These are phyloP conservation scores for Acanthornis magna DNA, from an alignment of 2,797 vertebrate species.

Conservation along the genomic window DNA sequence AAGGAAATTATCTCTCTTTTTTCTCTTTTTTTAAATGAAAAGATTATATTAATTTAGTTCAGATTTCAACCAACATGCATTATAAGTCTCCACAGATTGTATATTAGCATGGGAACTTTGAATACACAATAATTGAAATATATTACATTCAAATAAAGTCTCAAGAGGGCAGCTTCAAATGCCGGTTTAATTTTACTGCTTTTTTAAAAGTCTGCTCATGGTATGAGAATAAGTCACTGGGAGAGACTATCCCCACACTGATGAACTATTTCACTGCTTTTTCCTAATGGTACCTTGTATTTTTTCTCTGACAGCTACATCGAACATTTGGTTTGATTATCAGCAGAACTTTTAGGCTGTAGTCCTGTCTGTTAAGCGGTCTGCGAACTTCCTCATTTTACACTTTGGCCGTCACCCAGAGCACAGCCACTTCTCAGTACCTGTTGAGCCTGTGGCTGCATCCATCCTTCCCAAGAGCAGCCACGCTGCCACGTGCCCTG, in stretches of 20 bases:
- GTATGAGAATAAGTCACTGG: neutral
- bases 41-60: conserved; percentile 51
- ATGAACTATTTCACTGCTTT: neutral
- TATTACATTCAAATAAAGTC: conserved; percentile 19
- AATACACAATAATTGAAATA: conserved; percentile 49
- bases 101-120: conserved; percentile 47
- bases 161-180: conserved; percentile 32
- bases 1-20: conserved; percentile 23
- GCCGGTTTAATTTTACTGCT: neutral
- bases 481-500: fast-evolving
- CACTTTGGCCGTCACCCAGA: neutral
- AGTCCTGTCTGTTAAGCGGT: neutral
- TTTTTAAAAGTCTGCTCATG: neutral
- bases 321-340: neutral
- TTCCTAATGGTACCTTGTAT: neutral
- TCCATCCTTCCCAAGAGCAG: neutral
- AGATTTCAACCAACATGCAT: conserved; percentile 54
- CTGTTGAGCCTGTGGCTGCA: neutral
- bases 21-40: neutral
- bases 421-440: neutral
- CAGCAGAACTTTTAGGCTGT: neutral
- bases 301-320: neutral
- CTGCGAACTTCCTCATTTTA: neutral
- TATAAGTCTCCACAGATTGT: conserved; percentile 48
- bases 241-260: neutral